phyloP scores from a whole-genome alignment of 2,888 invertebrate species.

The Scaptomyza flava region DNA sequence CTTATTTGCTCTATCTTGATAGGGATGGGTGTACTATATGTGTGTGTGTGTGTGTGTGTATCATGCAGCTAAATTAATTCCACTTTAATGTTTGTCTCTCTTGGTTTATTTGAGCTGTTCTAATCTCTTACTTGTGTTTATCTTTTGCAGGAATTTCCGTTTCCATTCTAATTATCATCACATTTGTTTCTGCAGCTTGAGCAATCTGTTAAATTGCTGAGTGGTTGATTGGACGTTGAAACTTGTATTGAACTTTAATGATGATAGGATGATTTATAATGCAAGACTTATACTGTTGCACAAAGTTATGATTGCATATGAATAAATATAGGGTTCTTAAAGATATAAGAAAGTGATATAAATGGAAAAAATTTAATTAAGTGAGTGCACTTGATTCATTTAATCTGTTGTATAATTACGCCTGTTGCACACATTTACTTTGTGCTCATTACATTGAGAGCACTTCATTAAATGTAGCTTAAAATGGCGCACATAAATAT shows the following conservation, averaged over 20 bases:
- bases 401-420: not conserved
- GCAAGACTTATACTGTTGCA: not conserved
- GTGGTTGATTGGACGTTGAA: constrained; percentile 81
- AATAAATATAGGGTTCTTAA: no score
- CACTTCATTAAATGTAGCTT: not conserved
- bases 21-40: not conserved
- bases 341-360: no score
- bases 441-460: not conserved
- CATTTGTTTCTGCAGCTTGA: constrained; percentile 84
- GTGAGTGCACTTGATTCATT: not conserved
- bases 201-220: constrained; percentile 71
- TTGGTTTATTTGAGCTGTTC: not conserved
- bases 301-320: no score
- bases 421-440: not conserved
- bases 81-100: not conserved
- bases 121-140: constrained; percentile 29
- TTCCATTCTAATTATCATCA: constrained; percentile 84
- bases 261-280: not conserved
- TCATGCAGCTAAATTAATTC: not conserved
- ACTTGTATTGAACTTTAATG: constrained; percentile 50
- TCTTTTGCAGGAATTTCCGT: constrained; percentile 82
- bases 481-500: not conserved
- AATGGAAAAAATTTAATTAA: not conserved
- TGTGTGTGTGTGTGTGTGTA: not conserved
- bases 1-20: not conserved